phyloP scores from a whole-genome alignment of 2,113 vertebrate genomes.

The Varanus salvator region DNA sequence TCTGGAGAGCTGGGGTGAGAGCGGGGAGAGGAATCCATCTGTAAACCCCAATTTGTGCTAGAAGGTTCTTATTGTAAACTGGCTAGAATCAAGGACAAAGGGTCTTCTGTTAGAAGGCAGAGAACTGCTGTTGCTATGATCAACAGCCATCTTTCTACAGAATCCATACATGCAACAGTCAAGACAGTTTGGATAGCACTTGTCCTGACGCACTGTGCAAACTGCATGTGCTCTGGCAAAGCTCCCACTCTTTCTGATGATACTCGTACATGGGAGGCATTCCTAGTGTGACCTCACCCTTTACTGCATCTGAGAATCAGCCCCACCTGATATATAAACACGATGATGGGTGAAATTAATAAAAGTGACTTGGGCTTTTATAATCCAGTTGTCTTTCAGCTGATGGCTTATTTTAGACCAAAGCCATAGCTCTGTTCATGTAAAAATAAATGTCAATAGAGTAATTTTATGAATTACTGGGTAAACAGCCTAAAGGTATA shows the following conservation, averaged over 20 bases:
- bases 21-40: background rate
- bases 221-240: background rate
- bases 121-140: background rate
- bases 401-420: background rate
- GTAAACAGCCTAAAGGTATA: conserved; percentile 15
- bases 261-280: background rate
- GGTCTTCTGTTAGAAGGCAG: background rate
- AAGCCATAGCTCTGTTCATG: background rate
- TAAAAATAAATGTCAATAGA: conserved; percentile 21
- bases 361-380: background rate
- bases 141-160: background rate
- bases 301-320: background rate
- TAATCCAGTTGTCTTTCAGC: background rate
- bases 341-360: background rate
- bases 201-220: background rate
- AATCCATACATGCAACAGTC: background rate
- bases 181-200: background rate
- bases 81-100: background rate
- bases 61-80: background rate
- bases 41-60: background rate
- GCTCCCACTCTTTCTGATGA: background rate
- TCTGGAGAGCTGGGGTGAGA: background rate
- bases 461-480: background rate
- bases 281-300: background rate
- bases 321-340: background rate